These are phyloP conservation scores for Etia nguti DNA, from an alignment of 2,113 vertebrate species.

Conservation along the genomic window DNA sequence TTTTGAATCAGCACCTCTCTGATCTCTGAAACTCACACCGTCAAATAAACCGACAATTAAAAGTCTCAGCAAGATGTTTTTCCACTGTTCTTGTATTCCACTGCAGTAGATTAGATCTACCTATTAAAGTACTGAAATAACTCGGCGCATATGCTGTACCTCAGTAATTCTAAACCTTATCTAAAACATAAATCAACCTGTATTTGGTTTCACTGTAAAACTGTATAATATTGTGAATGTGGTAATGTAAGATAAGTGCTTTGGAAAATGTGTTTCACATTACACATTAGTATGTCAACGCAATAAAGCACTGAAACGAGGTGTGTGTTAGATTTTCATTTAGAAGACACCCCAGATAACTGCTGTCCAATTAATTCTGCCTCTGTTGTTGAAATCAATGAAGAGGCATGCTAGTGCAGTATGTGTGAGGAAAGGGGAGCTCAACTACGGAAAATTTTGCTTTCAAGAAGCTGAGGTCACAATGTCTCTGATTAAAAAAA, in stretches of 20 bases:
- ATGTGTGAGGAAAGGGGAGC: background rate
- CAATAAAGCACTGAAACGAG: background rate
- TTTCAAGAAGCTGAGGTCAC: background rate
- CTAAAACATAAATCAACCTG: background rate
- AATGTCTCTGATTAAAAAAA: background rate
- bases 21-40: background rate
- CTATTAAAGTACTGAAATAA: background rate
- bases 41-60: background rate
- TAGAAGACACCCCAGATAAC: constrained; percentile 37
- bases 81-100: background rate
- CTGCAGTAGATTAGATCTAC: background rate
- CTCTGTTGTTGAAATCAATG: constrained; percentile 17
- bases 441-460: background rate
- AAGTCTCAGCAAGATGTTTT: background rate
- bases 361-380: constrained; percentile 26
- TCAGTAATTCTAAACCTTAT: background rate
- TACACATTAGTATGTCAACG: background rate
- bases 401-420: background rate
- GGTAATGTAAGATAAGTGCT: background rate
- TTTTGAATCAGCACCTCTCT: background rate
- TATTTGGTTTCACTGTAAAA: background rate
- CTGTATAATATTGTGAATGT: background rate
- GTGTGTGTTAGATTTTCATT: constrained; percentile 22
- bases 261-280: background rate
- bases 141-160: background rate